phyloP scores from a whole-genome alignment of 1,140 invertebrate species.

The Harpegnathos saltator region DNA sequence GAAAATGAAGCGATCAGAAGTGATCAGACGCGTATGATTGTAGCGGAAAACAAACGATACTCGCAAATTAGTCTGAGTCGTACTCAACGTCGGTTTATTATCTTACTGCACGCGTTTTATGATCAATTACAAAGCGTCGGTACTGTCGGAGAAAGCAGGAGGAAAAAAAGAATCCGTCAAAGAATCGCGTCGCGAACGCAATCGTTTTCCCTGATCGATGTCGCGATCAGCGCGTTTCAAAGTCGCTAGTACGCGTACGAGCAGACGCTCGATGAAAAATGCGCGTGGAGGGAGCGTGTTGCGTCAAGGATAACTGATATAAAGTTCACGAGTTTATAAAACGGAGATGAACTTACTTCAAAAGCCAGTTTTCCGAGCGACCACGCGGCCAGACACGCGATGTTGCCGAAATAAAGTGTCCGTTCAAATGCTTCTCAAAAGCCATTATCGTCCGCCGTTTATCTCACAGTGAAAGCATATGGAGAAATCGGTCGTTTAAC shows the following conservation, averaged over 20 bases:
- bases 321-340: constrained; percentile 68
- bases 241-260: constrained; percentile 5
- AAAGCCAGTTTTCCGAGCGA: constrained; percentile 66
- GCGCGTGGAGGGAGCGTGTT: constrained; percentile 64
- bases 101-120: not conserved
- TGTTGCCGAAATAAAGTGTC: not conserved
- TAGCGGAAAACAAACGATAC: not conserved
- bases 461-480: not conserved
- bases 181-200: not conserved
- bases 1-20: not conserved
- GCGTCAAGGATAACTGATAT: constrained; percentile 71
- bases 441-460: not conserved
- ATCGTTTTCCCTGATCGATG: constrained; percentile 1
- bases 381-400: not conserved
- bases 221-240: not conserved
- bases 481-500: not conserved
- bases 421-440: too few species aligned
- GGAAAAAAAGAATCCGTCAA: not conserved
- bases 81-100: not conserved
- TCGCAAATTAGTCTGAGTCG: not conserved
- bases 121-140: not conserved
- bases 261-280: constrained; percentile 61
- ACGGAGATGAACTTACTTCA: constrained; percentile 62
- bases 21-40: not conserved
- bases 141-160: not conserved